phyloP scores from a whole-genome alignment of 2,113 vertebrate genomes.

The Erpornis zantholeuca region DNA sequence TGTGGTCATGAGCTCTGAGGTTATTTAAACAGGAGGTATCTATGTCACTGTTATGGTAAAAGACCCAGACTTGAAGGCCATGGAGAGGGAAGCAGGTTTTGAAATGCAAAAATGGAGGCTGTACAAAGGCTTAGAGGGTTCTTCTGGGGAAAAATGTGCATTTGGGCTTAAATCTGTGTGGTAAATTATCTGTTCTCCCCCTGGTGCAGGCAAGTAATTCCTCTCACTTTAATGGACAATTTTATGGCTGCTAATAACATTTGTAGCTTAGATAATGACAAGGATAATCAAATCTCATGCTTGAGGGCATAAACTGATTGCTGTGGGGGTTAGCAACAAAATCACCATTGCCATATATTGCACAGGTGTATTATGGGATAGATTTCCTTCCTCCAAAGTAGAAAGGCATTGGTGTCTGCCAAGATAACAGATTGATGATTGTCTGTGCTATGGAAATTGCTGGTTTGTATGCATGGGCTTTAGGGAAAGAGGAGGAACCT shows the following conservation, averaged over 20 bases:
- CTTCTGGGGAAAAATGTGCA: not conserved
- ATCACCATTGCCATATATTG: conserved; percentile 31
- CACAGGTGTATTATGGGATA: conserved; percentile 50
- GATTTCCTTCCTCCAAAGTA: conserved; percentile 20
- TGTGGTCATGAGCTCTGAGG: not conserved
- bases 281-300: conserved; percentile 72
- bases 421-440: conserved; percentile 44
- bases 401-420: conserved; percentile 37
- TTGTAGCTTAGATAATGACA: conserved; percentile 74
- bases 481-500: conserved; percentile 28
- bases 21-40: not conserved
- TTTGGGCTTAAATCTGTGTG: conserved; percentile 48
- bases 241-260: conserved; percentile 74
- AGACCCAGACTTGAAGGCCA: not conserved
- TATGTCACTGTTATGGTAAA: not conserved
- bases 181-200: conserved; percentile 62
- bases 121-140: not conserved
- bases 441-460: conserved; percentile 40
- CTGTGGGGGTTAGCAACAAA: conserved; percentile 54
- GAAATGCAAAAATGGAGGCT: not conserved
- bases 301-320: conserved; percentile 68
- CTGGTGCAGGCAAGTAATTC: conserved; percentile 61
- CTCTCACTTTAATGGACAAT: conserved; percentile 69
- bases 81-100: not conserved
- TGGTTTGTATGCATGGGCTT: conserved; percentile 47